These are phyloP conservation scores for Entomyzon cyanotis DNA, from an alignment of 2,113 vertebrate species.

Conservation along the genomic window DNA sequence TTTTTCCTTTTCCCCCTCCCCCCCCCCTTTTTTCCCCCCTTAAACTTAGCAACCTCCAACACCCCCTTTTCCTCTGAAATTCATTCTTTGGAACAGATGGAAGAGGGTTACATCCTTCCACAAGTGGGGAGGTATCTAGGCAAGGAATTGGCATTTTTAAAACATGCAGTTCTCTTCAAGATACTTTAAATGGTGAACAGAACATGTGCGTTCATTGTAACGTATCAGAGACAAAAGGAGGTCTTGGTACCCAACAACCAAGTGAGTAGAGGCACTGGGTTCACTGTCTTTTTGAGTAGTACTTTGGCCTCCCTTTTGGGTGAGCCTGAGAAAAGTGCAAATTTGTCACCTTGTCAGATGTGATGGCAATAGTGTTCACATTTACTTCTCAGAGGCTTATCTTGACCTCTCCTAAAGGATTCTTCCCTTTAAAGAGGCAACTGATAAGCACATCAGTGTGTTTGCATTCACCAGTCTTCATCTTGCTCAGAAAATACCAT, in stretches of 20 bases:
- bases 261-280: neutral
- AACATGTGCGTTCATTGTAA: neutral
- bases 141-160: conserved; percentile 55
- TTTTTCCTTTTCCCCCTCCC: neutral
- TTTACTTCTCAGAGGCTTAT: neutral
- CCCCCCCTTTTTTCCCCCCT: neutral
- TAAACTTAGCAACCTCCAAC: conserved; percentile 48
- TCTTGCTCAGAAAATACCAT: neutral
- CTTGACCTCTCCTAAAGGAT: neutral
- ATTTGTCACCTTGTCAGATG: conserved; percentile 8
- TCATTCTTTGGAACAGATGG: conserved; percentile 64
- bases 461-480: neutral
- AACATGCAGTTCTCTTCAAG: conserved; percentile 37
- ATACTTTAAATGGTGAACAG: conserved; percentile 59
- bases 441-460: neutral
- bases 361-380: neutral
- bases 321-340: neutral
- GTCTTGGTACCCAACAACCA: neutral
- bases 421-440: neutral
- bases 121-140: conserved; percentile 61
- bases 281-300: neutral
- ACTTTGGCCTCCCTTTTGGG: neutral
- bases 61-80: conserved; percentile 62
- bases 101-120: conserved; percentile 62
- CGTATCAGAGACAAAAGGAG: neutral